Base-by-base conservation (phyloP, 2,113 vertebrate species). In the Nipponia nippon region DNA sequence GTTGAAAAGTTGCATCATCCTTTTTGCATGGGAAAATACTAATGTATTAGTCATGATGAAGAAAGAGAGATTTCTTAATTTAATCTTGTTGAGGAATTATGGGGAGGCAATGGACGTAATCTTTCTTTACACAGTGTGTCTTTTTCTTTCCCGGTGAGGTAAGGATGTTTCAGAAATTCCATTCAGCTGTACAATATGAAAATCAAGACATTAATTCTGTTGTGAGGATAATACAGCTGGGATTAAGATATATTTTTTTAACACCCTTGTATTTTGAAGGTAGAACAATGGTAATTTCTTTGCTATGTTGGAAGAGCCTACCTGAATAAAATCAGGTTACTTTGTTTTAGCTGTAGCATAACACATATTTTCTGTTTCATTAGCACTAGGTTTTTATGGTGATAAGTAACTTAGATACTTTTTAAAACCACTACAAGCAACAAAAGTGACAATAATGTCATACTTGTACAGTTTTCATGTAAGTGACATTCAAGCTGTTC, bases 401-500 rank as follows among this genome's bases (percentile, higher is more conserved):
- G 84, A 19, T 72, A 82, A 89, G 52, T 67, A 91, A 93, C 53
- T 84, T 59, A 38, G 52, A 62, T 92, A 86, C 82, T 86, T 90
- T 42, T 63, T 2, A 11, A 42, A 95, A 90, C 86, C 34, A 73
- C 38, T 91, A 29, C 63, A 88, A 81, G 59, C 32, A 89, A 86
- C 38, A 80, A 89, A 94, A 97, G 83, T 79, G 83, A 88, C 95
- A 87, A 76, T 93, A 85, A 94, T 96, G 71, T 86, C 84, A 87
- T 87, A 69, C 78, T 95, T 62, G 53, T 83, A 89, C 71, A 85
- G 66, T 93, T 95, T 90, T 89, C 78, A 27, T 70, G 18, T 55
- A 84, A 78, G 52, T 95, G 87, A 85, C 91, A 83, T 97, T 91
- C 93, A 95, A 94, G 94, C 84, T 97, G 86, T 97, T 96, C 73